A percentile compares a stretch with the other conserved stretches of the same genome.
Evolutionary conservation across 2,797 vertebrate species (phyloP).

Genomic region (Botia kubotai): DNA sequence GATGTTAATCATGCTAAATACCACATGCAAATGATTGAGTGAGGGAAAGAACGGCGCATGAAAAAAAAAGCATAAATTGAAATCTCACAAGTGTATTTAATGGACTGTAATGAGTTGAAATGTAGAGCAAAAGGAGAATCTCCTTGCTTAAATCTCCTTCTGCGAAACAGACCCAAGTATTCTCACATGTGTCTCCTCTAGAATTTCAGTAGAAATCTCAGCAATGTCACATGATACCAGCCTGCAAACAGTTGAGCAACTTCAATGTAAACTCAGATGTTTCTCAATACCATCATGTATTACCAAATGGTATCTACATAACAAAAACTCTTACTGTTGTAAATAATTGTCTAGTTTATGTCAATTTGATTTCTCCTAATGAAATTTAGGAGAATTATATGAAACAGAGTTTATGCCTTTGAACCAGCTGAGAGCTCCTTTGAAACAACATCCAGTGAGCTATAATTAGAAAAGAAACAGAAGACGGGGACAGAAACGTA

Average conservation of each 20-base stretch:
- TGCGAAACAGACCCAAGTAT: no score
- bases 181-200: no score
- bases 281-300: no score
- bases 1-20: slow-evolving; percentile 19
- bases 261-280: no score
- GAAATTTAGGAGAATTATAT: no score
- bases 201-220: no score
- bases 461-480: not conserved
- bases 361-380: no score
- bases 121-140: not conserved
- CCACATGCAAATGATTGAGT: slow-evolving; percentile 6
- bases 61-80: not conserved
- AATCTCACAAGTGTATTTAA: not conserved
- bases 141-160: not conserved
- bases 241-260: no score
- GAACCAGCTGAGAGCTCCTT: not conserved
- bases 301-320: no score
- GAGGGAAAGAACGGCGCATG: not conserved
- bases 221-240: not conserved
- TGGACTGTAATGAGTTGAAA: not conserved
- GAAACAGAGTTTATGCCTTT: no score
- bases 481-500: slow-evolving; percentile 25
- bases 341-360: no score
- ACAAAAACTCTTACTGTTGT: no score
- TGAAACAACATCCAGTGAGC: not conserved